Conservation (phyloP, 2,888 invertebrate genomes). For the Dicroscelio sp. region DNA sequence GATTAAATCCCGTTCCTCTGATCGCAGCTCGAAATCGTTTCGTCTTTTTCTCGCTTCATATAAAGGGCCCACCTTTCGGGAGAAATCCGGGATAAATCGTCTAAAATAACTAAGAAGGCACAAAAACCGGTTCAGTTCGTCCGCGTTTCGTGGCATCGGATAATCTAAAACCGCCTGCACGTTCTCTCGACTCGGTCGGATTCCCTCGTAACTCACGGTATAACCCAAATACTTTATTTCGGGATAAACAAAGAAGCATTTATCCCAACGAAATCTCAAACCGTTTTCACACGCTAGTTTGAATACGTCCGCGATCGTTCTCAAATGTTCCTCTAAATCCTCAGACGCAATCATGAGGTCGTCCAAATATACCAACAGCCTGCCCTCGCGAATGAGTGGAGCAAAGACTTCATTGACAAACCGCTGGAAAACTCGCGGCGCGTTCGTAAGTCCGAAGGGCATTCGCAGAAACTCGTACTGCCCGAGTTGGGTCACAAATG, state of each 20-base stretch:
- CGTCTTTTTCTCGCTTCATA: constrained; percentile 27
- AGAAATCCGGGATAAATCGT: constrained; percentile 21
- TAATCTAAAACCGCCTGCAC: constrained; percentile 15
- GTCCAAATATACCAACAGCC: background rate
- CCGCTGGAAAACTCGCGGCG: constrained; percentile 6
- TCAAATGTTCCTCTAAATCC: background rate
- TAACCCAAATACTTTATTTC: constrained; percentile 19
- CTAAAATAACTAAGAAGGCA: constrained; percentile 23
- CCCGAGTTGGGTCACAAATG: constrained; percentile 27
- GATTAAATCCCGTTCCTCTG: constrained; percentile 56
- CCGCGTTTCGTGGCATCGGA: constrained; percentile 12
- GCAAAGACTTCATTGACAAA: background rate
- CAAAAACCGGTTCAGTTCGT: constrained; percentile 38
- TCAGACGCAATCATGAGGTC: background rate
- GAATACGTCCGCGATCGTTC: background rate
- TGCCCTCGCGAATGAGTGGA: background rate
- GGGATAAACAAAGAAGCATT: background rate
- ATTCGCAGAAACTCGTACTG: constrained; percentile 34
- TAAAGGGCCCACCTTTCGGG: background rate
- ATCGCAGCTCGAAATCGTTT: constrained; percentile 70
- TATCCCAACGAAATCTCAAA: background rate
- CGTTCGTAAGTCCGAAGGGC: constrained; percentile 28
- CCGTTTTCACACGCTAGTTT: background rate
- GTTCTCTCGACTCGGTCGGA: constrained; percentile 23
- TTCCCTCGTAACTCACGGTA: background rate